Conservation (phyloP, 2,888 invertebrate genomes). For the Pollenia angustigena region DNA sequence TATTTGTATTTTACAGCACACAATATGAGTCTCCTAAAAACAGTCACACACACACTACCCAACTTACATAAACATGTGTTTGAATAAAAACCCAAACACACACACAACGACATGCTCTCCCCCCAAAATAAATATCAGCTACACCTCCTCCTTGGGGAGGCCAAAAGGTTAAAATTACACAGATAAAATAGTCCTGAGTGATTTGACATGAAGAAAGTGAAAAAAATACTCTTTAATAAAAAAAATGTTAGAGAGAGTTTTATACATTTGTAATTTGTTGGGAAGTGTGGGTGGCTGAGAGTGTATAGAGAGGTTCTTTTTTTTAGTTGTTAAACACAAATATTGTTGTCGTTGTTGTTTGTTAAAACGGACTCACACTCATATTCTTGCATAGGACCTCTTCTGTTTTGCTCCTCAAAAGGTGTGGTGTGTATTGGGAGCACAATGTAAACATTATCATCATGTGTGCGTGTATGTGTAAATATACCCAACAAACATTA, state of each 20-base stretch:
- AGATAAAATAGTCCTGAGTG: slow-evolving; percentile 73
- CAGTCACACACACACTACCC: neutral
- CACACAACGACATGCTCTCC: neutral
- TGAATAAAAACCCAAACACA: slow-evolving; percentile 23
- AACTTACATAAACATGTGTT: too few relatives aligned
- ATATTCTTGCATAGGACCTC: slow-evolving; percentile 7
- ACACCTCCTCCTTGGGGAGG: slow-evolving; percentile 74
- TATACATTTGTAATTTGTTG: neutral
- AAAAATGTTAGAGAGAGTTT: slow-evolving; percentile 36
- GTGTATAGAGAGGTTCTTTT: slow-evolving; percentile 59
- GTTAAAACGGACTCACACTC: slow-evolving; percentile 16
- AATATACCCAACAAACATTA: slow-evolving; percentile 21
- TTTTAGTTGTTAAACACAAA: slow-evolving; percentile 34
- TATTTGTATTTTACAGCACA: slow-evolving; percentile 59
- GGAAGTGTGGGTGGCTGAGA: slow-evolving; percentile 33
- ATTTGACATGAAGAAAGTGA: slow-evolving; percentile 53
- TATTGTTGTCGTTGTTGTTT: slow-evolving; percentile 36
- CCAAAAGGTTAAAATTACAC: slow-evolving; percentile 74
- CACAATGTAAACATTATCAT: slow-evolving; percentile 2
- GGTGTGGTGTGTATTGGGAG: slow-evolving; percentile 66
- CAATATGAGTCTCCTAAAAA: slow-evolving; percentile 64
- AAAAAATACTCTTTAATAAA: neutral
- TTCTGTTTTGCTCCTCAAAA: slow-evolving; percentile 40
- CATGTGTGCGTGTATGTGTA: neutral
- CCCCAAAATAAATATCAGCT: slow-evolving; percentile 1